Conservation (phyloP, 2,113 vertebrate genomes). For the Haemorhous mexicanus region DNA sequence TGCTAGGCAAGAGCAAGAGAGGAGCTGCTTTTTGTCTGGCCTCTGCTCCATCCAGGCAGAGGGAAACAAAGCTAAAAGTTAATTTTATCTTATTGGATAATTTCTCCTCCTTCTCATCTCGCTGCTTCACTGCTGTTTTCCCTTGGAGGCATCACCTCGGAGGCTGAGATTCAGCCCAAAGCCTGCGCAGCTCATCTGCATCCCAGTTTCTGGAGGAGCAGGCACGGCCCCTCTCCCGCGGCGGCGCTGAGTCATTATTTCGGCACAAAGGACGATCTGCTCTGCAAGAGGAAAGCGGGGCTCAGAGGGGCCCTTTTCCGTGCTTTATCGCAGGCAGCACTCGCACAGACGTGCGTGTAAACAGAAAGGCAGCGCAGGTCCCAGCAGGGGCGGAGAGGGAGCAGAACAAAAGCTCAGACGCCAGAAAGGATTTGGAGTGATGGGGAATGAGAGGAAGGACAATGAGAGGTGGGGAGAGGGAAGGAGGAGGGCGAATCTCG, state of each 20-base stretch:
- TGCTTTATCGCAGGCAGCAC: neutral
- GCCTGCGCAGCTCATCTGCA: neutral
- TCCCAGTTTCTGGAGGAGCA: neutral
- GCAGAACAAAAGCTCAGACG: neutral
- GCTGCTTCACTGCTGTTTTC: neutral
- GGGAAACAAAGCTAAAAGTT: neutral
- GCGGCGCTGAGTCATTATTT: conserved; percentile 37
- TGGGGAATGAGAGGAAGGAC: neutral
- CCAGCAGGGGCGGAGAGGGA: conserved; percentile 13
- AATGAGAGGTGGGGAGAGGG: neutral
- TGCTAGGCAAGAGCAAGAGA: neutral
- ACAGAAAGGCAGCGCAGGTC: neutral
- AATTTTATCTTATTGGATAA: neutral
- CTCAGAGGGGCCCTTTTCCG: neutral
- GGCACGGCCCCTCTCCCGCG: neutral
- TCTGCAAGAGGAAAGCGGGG: neutral
- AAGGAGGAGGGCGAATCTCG: neutral
- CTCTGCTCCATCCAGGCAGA: neutral
- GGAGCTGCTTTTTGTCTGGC: too few species aligned
- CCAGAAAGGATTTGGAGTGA: neutral
- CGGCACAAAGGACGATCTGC: neutral
- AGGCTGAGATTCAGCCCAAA: neutral
- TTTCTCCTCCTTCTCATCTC: neutral
- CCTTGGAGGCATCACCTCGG: neutral
- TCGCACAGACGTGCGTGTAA: neutral